phyloP scores from a whole-genome alignment of 2,888 invertebrate species.

The Argyresthia goedartella region DNA sequence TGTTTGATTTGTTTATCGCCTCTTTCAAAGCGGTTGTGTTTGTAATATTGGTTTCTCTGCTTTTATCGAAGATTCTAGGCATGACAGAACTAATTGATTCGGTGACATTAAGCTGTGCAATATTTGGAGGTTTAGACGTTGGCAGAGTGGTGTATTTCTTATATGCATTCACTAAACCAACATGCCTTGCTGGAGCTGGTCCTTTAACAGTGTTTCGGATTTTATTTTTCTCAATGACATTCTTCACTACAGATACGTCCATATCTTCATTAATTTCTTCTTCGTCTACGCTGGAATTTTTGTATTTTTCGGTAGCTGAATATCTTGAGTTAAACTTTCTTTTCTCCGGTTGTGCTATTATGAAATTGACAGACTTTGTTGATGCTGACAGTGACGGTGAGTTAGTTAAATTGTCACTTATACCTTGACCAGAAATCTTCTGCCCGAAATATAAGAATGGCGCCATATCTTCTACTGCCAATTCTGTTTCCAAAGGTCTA shows the following conservation, averaged over 20 bases:
- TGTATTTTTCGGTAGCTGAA: conserved; percentile 61
- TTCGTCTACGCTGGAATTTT: conserved; percentile 60
- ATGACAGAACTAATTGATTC: conserved; percentile 35
- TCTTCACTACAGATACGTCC: conserved; percentile 73
- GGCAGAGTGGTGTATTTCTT: conserved; percentile 40
- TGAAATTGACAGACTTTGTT: conserved; percentile 59
- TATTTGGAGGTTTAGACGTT: conserved; percentile 34
- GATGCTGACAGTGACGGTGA: conserved; percentile 60
- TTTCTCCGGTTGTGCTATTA: conserved; percentile 48
- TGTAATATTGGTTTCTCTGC: conserved; percentile 23
- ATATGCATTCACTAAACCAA: conserved; percentile 58
- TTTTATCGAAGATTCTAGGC: conserved; percentile 26
- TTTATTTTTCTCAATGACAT: conserved; percentile 65
- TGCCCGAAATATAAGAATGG: conserved; percentile 81
- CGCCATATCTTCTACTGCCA: conserved; percentile 75
- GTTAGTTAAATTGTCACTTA: conserved; percentile 55
- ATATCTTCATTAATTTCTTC: conserved; percentile 70
- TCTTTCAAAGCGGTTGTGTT: conserved; percentile 24
- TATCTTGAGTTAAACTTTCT: conserved; percentile 58
- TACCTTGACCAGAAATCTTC: conserved; percentile 57
- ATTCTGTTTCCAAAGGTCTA: conserved; percentile 72
- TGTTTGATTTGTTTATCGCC: conserved; percentile 17
- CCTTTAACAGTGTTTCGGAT: conserved; percentile 63
- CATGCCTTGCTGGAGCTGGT: conserved; percentile 56
- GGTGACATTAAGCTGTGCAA: conserved; percentile 40